These are phyloP conservation scores for Trochalopteron elliotii DNA, from an alignment of 2,113 vertebrate genomes.

Conservation along the genomic window DNA sequence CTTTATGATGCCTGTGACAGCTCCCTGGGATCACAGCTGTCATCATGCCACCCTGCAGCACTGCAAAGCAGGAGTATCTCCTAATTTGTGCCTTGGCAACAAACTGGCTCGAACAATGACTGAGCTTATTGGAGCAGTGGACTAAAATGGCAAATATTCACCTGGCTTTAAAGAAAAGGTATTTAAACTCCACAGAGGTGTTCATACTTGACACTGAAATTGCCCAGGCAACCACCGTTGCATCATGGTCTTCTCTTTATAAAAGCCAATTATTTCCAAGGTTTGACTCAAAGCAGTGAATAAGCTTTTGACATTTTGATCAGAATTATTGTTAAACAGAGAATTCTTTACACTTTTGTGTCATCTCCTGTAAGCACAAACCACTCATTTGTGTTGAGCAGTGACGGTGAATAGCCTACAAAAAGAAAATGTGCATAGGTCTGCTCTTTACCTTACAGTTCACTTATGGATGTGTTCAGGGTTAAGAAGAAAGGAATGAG, in stretches of 20 bases:
- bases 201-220: background rate
- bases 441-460: background rate
- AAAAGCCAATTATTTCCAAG: slow-evolving; percentile 37
- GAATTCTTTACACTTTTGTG: background rate
- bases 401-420: background rate
- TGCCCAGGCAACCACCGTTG: background rate
- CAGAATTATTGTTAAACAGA: slow-evolving; percentile 3
- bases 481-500: background rate
- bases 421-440: background rate
- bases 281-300: background rate
- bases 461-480: background rate
- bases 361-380: background rate
- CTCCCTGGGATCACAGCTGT: background rate
- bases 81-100: background rate
- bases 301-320: slow-evolving; percentile 26
- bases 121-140: background rate
- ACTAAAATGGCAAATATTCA: background rate
- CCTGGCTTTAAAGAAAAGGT: background rate
- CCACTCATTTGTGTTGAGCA: background rate
- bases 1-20: background rate
- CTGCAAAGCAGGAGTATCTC: background rate
- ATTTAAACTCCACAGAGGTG: background rate
- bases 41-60: background rate
- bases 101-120: background rate
- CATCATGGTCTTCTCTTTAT: background rate